These are phyloP conservation scores for Pyrocephalus nanus DNA, from an alignment of 2,797 vertebrate genomes.

Conservation along the genomic window DNA sequence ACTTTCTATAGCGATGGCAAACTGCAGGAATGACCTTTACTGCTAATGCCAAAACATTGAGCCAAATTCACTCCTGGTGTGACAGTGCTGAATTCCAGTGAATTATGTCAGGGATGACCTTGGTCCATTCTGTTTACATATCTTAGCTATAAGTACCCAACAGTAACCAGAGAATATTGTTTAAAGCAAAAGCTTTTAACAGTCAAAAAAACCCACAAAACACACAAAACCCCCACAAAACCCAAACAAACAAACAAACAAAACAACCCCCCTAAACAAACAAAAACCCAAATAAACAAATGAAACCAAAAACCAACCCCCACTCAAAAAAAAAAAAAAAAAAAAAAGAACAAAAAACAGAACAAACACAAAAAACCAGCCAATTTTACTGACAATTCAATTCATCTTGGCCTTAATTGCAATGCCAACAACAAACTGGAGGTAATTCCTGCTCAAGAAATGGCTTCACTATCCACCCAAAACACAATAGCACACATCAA, in stretches of 20 bases:
- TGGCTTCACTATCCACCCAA: background rate
- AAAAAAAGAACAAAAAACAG: background rate
- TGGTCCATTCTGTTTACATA: background rate
- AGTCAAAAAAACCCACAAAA: background rate
- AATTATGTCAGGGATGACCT: background rate
- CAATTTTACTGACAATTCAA: constrained; percentile 2
- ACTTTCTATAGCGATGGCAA: constrained; percentile 36
- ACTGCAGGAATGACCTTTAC: constrained; percentile 40
- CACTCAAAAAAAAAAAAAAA: background rate
- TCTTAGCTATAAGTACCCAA: background rate
- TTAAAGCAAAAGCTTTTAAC: constrained; percentile 24
- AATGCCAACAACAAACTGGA: background rate
- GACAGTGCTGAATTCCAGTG: constrained; percentile 7
- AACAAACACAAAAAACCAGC: background rate
- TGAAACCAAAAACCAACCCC: background rate
- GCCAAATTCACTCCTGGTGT: constrained; percentile 17
- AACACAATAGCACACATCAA: background rate
- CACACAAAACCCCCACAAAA: background rate
- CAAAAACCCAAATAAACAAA: background rate
- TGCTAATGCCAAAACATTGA: constrained; percentile 34
- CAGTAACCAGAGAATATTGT: background rate
- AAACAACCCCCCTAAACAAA: background rate
- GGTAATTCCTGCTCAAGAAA: background rate
- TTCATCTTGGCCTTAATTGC: constrained; percentile 27
- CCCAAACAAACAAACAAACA: too few relatives aligned